A percentile compares a stretch with the other conserved stretches of the same genome.
Conservation (phyloP, 2,113 vertebrate genomes). For the human region DNA sequence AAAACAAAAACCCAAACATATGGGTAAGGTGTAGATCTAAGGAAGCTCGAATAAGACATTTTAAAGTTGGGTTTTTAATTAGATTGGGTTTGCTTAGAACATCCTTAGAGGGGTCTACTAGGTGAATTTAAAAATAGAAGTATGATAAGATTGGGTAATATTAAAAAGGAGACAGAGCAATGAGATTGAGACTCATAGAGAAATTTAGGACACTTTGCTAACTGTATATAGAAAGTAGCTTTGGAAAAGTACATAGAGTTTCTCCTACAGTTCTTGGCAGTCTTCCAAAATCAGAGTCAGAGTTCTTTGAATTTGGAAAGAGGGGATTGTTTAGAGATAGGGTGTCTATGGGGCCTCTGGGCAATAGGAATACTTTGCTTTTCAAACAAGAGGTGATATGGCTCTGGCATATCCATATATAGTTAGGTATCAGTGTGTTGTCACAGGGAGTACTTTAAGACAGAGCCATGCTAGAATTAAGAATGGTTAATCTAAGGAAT, state of each 20-base stretch:
- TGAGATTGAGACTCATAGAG: background rate
- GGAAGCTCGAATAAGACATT: background rate
- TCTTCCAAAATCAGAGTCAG: slow-evolving; percentile 26
- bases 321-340: background rate
- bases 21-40: background rate
- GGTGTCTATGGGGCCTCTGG: background rate
- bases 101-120: background rate
- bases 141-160: background rate
- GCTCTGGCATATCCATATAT: background rate
- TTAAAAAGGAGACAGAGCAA: background rate
- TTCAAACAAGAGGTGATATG: background rate
- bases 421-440: background rate
- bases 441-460: background rate
- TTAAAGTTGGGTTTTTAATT: background rate
- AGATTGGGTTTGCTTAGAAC: background rate
- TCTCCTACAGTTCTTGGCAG: background rate
- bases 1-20: background rate
- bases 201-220: background rate
- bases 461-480: background rate
- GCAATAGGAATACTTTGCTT: background rate
- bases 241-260: slow-evolving; percentile 4
- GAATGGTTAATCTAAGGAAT: background rate
- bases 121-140: slow-evolving; percentile 11
- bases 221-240: background rate
- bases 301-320: slow-evolving; percentile 30